These are phyloP conservation scores for Minunthozetes semirufus DNA, from an alignment of 2,888 invertebrate species.

Conservation along the genomic window DNA sequence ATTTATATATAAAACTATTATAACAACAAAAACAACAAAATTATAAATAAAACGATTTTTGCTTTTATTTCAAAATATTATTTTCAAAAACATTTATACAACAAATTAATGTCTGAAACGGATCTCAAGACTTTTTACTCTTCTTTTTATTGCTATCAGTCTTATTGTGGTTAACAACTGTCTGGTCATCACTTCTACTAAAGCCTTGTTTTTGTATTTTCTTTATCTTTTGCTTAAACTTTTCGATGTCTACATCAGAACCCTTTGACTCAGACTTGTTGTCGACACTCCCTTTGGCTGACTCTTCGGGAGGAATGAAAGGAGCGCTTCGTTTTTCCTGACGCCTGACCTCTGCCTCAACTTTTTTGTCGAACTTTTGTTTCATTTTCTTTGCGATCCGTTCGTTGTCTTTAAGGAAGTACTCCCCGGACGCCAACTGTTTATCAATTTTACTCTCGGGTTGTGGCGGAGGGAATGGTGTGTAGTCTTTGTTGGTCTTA, in stretches of 20 bases:
- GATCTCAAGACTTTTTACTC: too few relatives aligned
- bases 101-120: too few relatives aligned
- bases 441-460: slow-evolving; percentile 88
- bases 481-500: slow-evolving; percentile 84
- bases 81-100: too few relatives aligned
- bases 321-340: slow-evolving; percentile 70
- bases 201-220: background rate
- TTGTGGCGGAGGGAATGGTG: slow-evolving; percentile 94
- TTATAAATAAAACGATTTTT: too few relatives aligned
- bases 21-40: too few relatives aligned
- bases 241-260: slow-evolving; percentile 23
- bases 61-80: too few relatives aligned
- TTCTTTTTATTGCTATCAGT: background rate
- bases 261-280: background rate
- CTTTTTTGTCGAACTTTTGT: slow-evolving; percentile 58
- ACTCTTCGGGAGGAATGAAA: slow-evolving; percentile 72
- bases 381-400: slow-evolving; percentile 60
- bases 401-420: slow-evolving; percentile 71
- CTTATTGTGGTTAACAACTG: background rate
- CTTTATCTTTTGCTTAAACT: slow-evolving; percentile 27
- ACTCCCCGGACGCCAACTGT: slow-evolving; percentile 89
- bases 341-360: slow-evolving; percentile 59
- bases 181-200: background rate
- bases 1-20: too few relatives aligned
- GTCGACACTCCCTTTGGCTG: slow-evolving; percentile 33